Evolutionary conservation across 2,113 vertebrate genomes (phyloP).

Genomic region (Lepisosteus oculatus): DNA sequence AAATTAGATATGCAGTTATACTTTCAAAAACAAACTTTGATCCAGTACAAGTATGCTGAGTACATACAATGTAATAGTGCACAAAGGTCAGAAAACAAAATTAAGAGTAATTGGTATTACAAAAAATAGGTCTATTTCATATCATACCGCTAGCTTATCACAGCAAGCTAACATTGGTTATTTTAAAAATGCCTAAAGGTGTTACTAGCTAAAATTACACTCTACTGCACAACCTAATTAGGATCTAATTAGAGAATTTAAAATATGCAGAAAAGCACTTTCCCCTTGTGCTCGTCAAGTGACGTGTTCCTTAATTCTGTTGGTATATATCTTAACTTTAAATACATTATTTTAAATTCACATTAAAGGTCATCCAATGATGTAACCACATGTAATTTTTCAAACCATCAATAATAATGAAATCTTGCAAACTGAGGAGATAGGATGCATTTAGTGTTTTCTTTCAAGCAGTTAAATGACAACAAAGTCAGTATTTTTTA

Average conservation of each 20-base stretch:
- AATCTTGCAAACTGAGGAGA: neutral
- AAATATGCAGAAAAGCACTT: constrained; percentile 48
- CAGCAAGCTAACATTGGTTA: constrained; percentile 3
- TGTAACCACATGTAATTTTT: no score
- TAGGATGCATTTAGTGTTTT: neutral
- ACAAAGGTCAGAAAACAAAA: neutral
- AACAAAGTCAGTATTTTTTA: neutral
- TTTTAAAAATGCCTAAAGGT: constrained; percentile 54
- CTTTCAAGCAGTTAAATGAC: neutral
- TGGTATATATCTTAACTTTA: constrained; percentile 1
- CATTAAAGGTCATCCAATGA: neutral
- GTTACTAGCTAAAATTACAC: constrained; percentile 65
- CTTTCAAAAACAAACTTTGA: neutral
- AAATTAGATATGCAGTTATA: neutral
- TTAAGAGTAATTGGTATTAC: neutral
- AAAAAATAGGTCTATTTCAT: neutral
- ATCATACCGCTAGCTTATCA: neutral
- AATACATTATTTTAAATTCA: constrained; percentile 49
- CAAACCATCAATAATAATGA: neutral
- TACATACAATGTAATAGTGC: no score
- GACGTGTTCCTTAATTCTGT: neutral
- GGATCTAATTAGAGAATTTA: constrained; percentile 67
- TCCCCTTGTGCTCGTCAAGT: neutral
- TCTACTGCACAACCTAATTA: constrained; percentile 67
- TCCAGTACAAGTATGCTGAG: neutral